These are phyloP conservation scores for Stichodactyla mertensii DNA, from an alignment of 64 coral and sea anemone genomes.

Conservation along the genomic window DNA sequence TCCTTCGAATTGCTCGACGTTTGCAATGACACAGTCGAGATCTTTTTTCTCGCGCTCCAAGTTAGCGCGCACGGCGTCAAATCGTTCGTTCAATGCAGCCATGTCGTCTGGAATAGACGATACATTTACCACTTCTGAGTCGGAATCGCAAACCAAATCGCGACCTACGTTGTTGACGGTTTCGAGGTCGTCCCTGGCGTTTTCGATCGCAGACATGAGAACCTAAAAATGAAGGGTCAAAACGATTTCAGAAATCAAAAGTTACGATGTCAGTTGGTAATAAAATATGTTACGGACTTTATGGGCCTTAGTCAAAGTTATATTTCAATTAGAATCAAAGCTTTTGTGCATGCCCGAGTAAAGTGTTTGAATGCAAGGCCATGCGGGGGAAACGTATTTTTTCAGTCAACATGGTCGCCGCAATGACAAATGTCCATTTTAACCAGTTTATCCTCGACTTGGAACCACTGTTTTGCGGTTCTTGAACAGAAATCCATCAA, in stretches of 20 bases:
- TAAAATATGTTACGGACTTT: too few relatives aligned
- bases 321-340: too few relatives aligned
- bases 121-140: conserved; percentile 65
- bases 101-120: conserved; percentile 66
- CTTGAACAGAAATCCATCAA: too few relatives aligned
- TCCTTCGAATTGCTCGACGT: conserved; percentile 66
- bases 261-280: too few relatives aligned
- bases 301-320: too few relatives aligned
- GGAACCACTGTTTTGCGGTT: too few relatives aligned
- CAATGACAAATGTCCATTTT: too few relatives aligned
- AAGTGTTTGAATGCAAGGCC: too few relatives aligned
- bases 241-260: not conserved
- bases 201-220: conserved; percentile 53
- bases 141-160: conserved; percentile 47
- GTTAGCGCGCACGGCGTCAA: conserved; percentile 16
- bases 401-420: too few relatives aligned
- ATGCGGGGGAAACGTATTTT: too few relatives aligned
- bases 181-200: conserved; percentile 69
- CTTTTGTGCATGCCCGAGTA: too few relatives aligned
- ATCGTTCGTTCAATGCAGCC: conserved; percentile 38
- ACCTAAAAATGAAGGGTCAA: conserved; percentile 25
- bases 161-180: conserved; percentile 43
- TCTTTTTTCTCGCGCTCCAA: conserved; percentile 35
- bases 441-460: too few relatives aligned
- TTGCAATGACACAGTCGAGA: conserved; percentile 71